Base-by-base conservation (phyloP, 1,140 invertebrate species). In the Drosophila orena region DNA sequence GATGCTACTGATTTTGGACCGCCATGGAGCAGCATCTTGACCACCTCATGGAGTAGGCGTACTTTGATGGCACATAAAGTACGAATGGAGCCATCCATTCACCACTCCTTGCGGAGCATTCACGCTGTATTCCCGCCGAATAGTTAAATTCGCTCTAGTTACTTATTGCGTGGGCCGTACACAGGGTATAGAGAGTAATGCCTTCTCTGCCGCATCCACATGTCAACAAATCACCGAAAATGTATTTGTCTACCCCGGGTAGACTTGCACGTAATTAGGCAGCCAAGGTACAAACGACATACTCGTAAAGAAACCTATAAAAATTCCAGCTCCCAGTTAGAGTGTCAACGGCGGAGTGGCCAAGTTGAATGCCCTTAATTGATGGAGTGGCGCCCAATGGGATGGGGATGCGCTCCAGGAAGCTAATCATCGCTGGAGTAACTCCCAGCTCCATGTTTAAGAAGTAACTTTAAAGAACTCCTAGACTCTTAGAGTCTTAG, bases 141-240 rank as follows among this genome's bases (percentile, higher is more conserved):
- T 83, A 83, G 79, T 83, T 83, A 83, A 83, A 83, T 79, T 42
- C 79, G 60, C 49, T 69, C 58, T 49, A 85, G 50, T 61, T 80
- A 69, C 71, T 66, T 75, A 57, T 12, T 30, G 24, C 38, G 4
- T 15, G 57, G 42, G 4, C 4, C 24, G 24, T 0, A 24, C 24
- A 24, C n/a, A 17, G 14, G 60, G n/a, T n/a, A n/a, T n/a, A n/a
- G n/a, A 44, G 66, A 44, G 56, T 61, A 85, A 85, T 86, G 77
- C 64, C 47, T 60, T 8, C 30, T 8, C 64, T 55, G 30, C 52
- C 71, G 57, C 54, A 66, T 35, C 17, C 53, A 50, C 71, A 75
- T 72, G 60, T 76, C 81, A 49, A 85, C 83, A 85, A 85, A 86
- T 85, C 81, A 86, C 81, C 74, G 78, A 55, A 74, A 86, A 86